phyloP scores from a whole-genome alignment of 2,113 vertebrate species.

The Erpornis zantholeuca region DNA sequence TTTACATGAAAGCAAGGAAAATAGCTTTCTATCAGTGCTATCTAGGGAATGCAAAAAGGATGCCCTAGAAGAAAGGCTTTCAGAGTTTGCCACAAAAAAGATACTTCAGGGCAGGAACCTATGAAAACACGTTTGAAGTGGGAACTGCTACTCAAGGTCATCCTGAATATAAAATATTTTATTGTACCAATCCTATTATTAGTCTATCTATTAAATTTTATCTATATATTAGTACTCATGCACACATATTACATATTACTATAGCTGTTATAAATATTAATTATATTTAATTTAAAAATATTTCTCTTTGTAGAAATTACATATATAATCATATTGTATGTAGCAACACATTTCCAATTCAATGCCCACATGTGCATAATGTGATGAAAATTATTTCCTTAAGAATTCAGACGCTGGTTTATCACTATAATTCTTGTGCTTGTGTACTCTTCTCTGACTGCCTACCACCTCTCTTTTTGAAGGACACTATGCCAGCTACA shows the following conservation, averaged over 20 bases:
- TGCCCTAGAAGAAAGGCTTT: not conserved
- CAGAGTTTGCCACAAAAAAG: not conserved
- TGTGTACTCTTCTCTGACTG: not conserved
- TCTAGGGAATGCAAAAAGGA: not conserved
- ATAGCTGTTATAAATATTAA: not conserved
- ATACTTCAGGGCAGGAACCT: not conserved
- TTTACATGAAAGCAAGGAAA: slow-evolving; percentile 39
- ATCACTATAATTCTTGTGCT: not conserved
- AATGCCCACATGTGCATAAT: not conserved
- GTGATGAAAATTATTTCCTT: not conserved
- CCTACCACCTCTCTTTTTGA: not conserved
- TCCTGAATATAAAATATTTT: not conserved
- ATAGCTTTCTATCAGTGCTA: not conserved
- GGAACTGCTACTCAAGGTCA: not conserved
- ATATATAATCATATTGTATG: not conserved
- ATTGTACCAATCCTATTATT: not conserved
- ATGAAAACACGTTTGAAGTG: not conserved
- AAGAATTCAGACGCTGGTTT: not conserved
- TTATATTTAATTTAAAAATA: not conserved
- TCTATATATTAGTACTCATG: not conserved
- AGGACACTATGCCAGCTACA: not conserved
- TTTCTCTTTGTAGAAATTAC: not conserved
- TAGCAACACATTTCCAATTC: not conserved
- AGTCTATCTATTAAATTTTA: not conserved
- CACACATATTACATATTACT: not conserved